Evolutionary conservation across 2,888 invertebrate genomes (phyloP), one percentile per base, ranked within the genome.

Genomic region (Fragum fragum): DNA sequence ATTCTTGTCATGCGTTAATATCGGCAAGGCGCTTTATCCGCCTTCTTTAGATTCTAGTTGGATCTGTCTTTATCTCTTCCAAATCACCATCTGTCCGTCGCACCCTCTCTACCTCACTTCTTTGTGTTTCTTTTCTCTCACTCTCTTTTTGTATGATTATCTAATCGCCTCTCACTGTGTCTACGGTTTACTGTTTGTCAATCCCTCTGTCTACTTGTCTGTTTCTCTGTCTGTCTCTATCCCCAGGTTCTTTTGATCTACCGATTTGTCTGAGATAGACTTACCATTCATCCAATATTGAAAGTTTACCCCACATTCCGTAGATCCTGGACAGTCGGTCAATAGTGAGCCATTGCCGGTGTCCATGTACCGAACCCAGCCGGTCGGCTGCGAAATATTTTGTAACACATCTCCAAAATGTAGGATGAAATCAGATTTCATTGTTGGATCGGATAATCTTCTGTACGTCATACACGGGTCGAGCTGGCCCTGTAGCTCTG

Each of bases 231-330:
- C n/a, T n/a, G n/a, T 7, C n/a, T n/a, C n/a, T n/a, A n/a, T n/a
- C n/a, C n/a, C n/a, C n/a, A n/a, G n/a, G n/a, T n/a, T n/a, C n/a
- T n/a, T n/a, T n/a, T n/a, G n/a, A n/a, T n/a, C n/a, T n/a, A n/a
- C n/a, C n/a, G n/a, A n/a, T n/a, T n/a, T n/a, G n/a, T n/a, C n/a
- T n/a, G n/a, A n/a, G n/a, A n/a, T n/a, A n/a, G n/a, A 11, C 23
- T n/a, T 11, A 66, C 66, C 66, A 14, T 66, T 66, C 66, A 66
- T 66, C 66, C 66, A 66, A 42, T 66, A 66, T 14, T 66, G 66
- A 23, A 1, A 23, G 1, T 14, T 5, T n/a, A 66, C 42, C 0
- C 66, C 66, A 26, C 66, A 66, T 23, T 42, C 42, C 1, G 23
- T 42, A 7, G 9, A 0, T 1, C 9, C 14, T 26, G 66, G 66